Evolutionary conservation across 2,113 vertebrate species (phyloP).

Genomic region (Otolemur garnettii): DNA sequence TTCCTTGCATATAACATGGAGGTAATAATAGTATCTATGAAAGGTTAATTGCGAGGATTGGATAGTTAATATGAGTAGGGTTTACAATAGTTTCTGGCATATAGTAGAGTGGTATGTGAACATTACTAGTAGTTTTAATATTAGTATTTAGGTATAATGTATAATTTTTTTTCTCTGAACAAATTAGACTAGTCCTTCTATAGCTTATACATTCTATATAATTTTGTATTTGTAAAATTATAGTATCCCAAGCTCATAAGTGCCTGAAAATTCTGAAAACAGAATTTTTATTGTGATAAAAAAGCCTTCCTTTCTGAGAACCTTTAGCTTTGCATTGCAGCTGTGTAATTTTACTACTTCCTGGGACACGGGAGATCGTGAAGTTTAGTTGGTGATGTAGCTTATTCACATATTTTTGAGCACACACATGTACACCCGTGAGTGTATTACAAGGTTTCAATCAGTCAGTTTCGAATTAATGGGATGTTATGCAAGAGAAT

Average conservation of each 20-base stretch:
- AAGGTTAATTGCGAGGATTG: neutral
- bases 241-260: neutral
- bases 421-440: neutral
- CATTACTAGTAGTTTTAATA: neutral
- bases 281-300: conserved; percentile 22
- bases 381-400: neutral
- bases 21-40: neutral
- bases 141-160: neutral
- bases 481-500: conserved; percentile 53
- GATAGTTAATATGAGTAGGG: neutral
- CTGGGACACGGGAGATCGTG: neutral
- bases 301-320: conserved; percentile 67
- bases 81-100: neutral
- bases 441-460: neutral
- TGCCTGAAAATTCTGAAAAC: neutral
- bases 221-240: neutral
- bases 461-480: conserved; percentile 52
- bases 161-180: neutral
- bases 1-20: neutral
- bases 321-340: conserved; percentile 28
- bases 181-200: conserved; percentile 2
- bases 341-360: conserved; percentile 24
- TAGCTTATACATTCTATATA: neutral
- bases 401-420: neutral
- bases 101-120: neutral